Conservation (phyloP, 2,888 invertebrate genomes). For the Eudemis profundana region DNA sequence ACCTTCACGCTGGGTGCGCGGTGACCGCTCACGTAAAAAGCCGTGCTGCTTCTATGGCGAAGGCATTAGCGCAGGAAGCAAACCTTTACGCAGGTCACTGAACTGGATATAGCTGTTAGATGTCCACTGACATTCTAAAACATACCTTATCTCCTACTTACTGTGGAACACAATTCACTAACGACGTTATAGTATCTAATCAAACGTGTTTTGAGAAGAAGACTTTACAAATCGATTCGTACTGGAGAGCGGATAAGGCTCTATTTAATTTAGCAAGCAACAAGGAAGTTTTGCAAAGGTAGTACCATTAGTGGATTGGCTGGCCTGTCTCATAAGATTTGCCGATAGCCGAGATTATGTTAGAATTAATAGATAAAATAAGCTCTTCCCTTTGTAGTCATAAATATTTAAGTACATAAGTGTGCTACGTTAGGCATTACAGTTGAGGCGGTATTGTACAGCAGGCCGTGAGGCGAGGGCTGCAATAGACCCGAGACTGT, state of each 20-base stretch:
- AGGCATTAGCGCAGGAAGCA: slow-evolving; percentile 64
- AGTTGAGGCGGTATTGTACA: too few species aligned
- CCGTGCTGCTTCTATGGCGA: slow-evolving; percentile 50
- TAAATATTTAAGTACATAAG: too few species aligned
- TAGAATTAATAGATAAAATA: slow-evolving; percentile 8
- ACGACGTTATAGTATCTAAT: slow-evolving; percentile 65
- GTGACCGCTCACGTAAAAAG: slow-evolving; percentile 53
- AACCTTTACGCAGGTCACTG: slow-evolving; percentile 68
- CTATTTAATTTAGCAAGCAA: slow-evolving; percentile 46
- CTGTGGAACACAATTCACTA: slow-evolving; percentile 48
- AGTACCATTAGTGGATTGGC: slow-evolving; percentile 67
- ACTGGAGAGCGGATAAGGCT: slow-evolving; percentile 46
- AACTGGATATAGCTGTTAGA: slow-evolving; percentile 67
- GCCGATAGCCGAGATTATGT: slow-evolving; percentile 61
- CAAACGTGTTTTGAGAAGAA: slow-evolving; percentile 65
- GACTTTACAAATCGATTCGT: slow-evolving; percentile 49
- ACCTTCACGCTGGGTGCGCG: slow-evolving; percentile 43
- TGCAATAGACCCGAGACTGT: too few species aligned
- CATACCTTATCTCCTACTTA: slow-evolving; percentile 46
- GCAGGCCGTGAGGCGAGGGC: too few species aligned
- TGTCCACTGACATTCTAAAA: slow-evolving; percentile 48
- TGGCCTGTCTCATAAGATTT: slow-evolving; percentile 67
- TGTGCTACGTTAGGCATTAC: too few species aligned
- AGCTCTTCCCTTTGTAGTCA: slow-evolving; percentile 5
- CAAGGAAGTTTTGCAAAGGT: slow-evolving; percentile 61